Base-by-base conservation (phyloP, 2,113 vertebrate species). In the Genyomyrus donnyi region DNA sequence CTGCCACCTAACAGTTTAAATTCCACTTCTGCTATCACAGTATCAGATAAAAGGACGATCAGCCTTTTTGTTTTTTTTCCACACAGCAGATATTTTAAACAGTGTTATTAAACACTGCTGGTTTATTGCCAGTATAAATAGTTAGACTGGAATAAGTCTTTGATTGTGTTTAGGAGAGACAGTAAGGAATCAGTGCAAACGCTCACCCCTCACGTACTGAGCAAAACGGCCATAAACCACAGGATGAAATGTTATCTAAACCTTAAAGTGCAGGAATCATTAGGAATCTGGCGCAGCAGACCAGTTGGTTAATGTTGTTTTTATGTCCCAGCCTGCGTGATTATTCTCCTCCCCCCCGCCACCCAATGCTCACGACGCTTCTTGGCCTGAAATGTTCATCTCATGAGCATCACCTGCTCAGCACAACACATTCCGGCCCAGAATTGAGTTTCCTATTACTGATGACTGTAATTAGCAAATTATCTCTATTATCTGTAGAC, bases 381-480 rank as follows among this genome's bases (percentile, higher is more conserved):
- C 39, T 85, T 48, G 80, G 52, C 39, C 39, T n/a, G 35, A 58
- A 58, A 58, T 58, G 77, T 48, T 35, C 35, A 66, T 58, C 89
- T 89, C 56, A 15, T 45, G 83, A 85, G 42, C 15, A 5, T 62
- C 80, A 58, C 35, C 80, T 89, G 89, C 50, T 83, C 35, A 56
- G 24, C 5, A 84, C 19, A 89, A 80, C 62, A 50, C 21, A 53
- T 62, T 85, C 24, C 39, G 39, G 52, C 53, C 49, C 56, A 39
- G 17, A 50, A 80, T 49, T 13, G 7, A 6, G 48, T 31, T 89
- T 85, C 62, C 91, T 39, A 94, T 93, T 94, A 93, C 93, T 93
- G 94, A 94, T 95, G 93, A 91, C 91, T 89, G 93, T 93, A 95
- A 95, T 96, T 95, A 95, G 93, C 89, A 92, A 93, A 95, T 94